Conservation (phyloP, 2,797 vertebrate species). For the Strix occidentalis region DNA sequence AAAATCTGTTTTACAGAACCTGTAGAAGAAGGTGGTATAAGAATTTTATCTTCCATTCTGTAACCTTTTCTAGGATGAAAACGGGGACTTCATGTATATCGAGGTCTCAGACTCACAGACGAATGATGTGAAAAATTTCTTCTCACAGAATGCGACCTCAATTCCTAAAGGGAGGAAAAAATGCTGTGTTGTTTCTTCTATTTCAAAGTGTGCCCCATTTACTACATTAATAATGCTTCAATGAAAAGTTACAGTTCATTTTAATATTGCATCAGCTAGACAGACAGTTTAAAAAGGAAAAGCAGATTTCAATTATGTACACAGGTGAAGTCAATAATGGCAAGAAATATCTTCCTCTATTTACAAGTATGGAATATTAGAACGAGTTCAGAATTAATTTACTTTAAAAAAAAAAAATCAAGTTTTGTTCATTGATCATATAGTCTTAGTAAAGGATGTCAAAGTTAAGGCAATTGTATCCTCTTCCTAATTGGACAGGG, state of each 20-base stretch:
- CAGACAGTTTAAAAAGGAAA: background rate
- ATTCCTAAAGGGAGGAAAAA: constrained; percentile 67
- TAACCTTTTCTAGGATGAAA: constrained; percentile 60
- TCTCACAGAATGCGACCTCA: constrained; percentile 65
- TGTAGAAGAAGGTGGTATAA: constrained; percentile 41
- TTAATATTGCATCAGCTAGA: background rate
- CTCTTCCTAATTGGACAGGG: background rate
- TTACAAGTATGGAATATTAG: background rate
- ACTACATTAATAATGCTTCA: background rate
- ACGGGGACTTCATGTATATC: constrained; percentile 26
- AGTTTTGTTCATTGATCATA: background rate
- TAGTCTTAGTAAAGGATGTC: background rate
- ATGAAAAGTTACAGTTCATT: background rate
- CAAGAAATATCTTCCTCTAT: background rate
- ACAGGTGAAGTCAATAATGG: background rate
- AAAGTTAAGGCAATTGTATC: background rate
- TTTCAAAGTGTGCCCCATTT: background rate
- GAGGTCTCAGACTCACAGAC: constrained; percentile 59
- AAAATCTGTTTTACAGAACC: constrained; percentile 64
- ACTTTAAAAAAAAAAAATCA: background rate
- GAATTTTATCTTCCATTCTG: constrained; percentile 62
- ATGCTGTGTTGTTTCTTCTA: background rate
- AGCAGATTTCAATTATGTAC: background rate
- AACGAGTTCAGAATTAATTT: background rate
- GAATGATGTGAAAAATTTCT: constrained; percentile 61